These are phyloP conservation scores for Microtus pennsylvanicus DNA, from an alignment of 2,113 vertebrate species.

Conservation along the genomic window DNA sequence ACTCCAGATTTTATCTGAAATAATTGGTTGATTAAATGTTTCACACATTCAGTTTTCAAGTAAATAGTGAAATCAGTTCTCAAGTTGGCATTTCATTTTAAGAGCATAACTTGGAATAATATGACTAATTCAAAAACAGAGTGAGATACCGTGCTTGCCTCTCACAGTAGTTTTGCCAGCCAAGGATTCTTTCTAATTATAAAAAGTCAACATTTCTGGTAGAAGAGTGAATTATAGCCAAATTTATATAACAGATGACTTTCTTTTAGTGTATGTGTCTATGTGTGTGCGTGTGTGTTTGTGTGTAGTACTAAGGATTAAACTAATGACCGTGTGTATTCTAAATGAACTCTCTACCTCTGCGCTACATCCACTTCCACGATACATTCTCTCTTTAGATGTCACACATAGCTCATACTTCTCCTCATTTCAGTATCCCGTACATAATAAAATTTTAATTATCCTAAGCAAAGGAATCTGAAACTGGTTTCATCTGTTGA, in stretches of 20 bases:
- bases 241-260: neutral
- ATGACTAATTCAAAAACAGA: constrained; percentile 22
- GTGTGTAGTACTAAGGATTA: neutral
- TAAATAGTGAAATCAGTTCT: neutral
- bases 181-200: neutral
- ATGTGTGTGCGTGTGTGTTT: neutral
- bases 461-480: neutral
- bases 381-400: neutral
- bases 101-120: constrained; percentile 17
- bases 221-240: neutral
- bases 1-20: constrained; percentile 23
- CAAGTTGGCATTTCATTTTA: neutral
- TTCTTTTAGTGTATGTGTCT: neutral
- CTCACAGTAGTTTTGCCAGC: neutral
- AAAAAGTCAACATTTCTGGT: neutral
- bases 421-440: neutral
- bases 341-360: neutral
- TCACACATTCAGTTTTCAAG: neutral
- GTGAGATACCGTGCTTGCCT: neutral
- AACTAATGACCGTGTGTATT: neutral
- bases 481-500: neutral
- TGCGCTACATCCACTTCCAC: no score
- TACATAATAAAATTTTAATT: neutral
- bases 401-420: neutral
- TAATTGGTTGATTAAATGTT: constrained; percentile 25